phyloP scores from a whole-genome alignment of 2,888 invertebrate genomes.

The Agrochola macilenta region DNA sequence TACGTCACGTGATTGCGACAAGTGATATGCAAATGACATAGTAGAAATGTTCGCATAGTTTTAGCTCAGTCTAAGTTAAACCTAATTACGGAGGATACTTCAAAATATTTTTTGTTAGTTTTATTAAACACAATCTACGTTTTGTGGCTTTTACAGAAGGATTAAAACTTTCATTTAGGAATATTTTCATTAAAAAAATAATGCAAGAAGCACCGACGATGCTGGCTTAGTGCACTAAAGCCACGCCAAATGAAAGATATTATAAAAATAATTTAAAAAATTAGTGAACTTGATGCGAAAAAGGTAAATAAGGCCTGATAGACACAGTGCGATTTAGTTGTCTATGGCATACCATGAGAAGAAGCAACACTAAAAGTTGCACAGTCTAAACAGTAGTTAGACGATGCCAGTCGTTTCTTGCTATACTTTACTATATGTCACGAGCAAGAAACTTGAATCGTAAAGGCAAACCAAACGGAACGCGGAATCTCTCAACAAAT shows the following conservation, averaged over 20 bases:
- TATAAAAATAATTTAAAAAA: not conserved
- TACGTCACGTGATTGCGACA: not conserved
- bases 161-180: not conserved
- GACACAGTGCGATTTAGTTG: not conserved
- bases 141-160: not conserved
- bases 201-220: not conserved
- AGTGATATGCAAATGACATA: not conserved
- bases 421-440: not conserved
- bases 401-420: not conserved
- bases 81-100: not conserved
- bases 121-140: not conserved
- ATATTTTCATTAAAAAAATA: not conserved
- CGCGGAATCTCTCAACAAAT: constrained; percentile 10
- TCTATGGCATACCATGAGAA: not conserved
- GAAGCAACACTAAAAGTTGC: not conserved
- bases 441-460: not conserved
- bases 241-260: not conserved
- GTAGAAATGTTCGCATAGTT: not conserved
- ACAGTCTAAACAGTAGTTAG: not conserved
- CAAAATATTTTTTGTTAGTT: not conserved
- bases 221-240: not conserved
- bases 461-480: constrained; percentile 3
- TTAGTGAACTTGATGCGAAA: not conserved
- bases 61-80: not conserved
- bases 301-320: not conserved